Conservation (phyloP, 2,888 invertebrate genomes). For the Colletes collaris region DNA sequence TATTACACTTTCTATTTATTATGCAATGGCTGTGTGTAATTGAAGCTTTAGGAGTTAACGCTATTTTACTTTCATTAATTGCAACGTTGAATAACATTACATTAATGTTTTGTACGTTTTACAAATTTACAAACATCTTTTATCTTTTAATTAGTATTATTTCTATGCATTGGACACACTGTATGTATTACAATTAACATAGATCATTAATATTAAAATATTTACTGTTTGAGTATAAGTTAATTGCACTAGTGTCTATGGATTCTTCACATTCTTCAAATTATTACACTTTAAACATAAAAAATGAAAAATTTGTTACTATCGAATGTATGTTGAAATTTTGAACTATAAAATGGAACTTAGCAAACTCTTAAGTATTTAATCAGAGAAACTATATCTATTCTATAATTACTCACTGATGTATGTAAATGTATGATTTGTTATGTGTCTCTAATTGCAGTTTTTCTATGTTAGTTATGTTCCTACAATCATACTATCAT, state of each 20-base stretch:
- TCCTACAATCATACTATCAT: constrained; percentile 21
- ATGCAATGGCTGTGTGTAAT: constrained; percentile 57
- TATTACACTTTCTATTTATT: constrained; percentile 11
- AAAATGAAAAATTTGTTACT: constrained; percentile 20
- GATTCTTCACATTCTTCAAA: constrained; percentile 32
- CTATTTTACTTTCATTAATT: constrained; percentile 26
- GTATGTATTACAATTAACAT: constrained; percentile 4
- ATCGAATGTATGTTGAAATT: constrained; percentile 9
- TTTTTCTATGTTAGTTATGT: constrained; percentile 53
- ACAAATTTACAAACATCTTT: constrained; percentile 18
- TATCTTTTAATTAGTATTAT: constrained; percentile 22
- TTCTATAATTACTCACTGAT: constrained; percentile 38
- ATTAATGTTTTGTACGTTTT: constrained; percentile 31
- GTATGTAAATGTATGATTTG: constrained; percentile 50
- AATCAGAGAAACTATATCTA: constrained; percentile 41
- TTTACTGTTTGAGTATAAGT: constrained; percentile 2
- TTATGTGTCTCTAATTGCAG: constrained; percentile 50
- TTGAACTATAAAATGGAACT: constrained; percentile 45
- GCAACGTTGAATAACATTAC: constrained; percentile 31
- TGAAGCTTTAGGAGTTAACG: constrained; percentile 30
- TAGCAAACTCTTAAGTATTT: constrained; percentile 49
- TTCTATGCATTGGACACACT: neutral
- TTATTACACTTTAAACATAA: constrained; percentile 3
- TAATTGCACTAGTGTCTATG: constrained; percentile 15
- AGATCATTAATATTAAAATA: constrained; percentile 15